Evolutionary conservation across 2,113 vertebrate species (phyloP).

Genomic region (Sclerurus mexicanus): DNA sequence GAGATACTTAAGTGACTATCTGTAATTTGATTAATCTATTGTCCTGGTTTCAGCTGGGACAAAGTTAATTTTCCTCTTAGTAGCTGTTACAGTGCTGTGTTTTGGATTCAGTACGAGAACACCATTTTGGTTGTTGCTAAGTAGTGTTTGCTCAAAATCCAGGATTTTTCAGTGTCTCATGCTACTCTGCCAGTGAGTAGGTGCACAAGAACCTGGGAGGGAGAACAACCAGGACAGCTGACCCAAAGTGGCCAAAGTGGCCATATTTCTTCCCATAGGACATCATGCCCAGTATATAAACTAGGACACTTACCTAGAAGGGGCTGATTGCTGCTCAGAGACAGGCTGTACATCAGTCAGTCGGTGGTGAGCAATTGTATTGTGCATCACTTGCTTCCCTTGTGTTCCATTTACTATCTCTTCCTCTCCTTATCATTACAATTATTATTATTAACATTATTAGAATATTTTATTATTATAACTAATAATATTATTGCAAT

Average conservation of each 20-base stretch:
- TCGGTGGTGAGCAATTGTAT: accelerated
- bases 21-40: not conserved
- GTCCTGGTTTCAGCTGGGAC: not conserved
- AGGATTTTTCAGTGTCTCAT: not conserved
- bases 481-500: not conserved
- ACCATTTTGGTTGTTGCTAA: not conserved
- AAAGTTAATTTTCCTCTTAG: not conserved
- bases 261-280: not conserved
- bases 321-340: not conserved
- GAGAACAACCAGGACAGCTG: not conserved
- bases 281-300: not conserved
- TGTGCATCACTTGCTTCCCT: not conserved
- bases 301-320: too few relatives aligned
- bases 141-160: not conserved
- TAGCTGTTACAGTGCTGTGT: too few relatives aligned
- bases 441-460: not conserved
- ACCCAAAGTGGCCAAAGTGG: not conserved
- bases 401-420: not conserved
- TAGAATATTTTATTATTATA: not conserved
- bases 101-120: not conserved
- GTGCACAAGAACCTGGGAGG: not conserved
- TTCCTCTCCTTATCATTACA: not conserved
- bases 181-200: not conserved
- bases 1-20: not conserved
- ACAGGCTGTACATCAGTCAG: not conserved